Evolutionary conservation across 2,113 vertebrate species (phyloP).

Genomic region (Anthoscopus minutus): DNA sequence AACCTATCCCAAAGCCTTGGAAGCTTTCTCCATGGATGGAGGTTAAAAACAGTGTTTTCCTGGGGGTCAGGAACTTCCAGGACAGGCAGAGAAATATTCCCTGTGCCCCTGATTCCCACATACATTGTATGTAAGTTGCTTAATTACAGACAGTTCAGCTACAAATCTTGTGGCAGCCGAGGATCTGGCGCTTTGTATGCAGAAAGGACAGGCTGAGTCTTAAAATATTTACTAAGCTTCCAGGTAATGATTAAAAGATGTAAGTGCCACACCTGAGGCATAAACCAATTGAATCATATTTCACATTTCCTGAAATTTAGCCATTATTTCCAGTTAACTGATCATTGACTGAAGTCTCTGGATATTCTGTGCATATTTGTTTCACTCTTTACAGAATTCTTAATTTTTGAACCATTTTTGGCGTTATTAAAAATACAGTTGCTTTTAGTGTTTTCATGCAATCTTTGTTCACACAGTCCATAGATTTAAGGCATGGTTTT

Average conservation of each 20-base stretch:
- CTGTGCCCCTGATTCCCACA: too few relatives aligned
- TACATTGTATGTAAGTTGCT: background rate
- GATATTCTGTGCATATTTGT: background rate
- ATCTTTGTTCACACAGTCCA: background rate
- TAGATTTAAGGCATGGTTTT: background rate
- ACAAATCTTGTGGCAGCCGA: background rate
- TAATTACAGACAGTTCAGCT: background rate
- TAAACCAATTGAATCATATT: background rate
- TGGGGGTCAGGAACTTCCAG: too few relatives aligned
- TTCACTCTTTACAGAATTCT: background rate
- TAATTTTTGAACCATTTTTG: background rate
- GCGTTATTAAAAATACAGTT: background rate
- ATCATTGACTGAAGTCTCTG: background rate
- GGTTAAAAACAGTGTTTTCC: too few relatives aligned
- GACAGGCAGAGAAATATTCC: too few relatives aligned
- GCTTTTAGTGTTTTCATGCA: background rate
- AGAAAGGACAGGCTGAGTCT: background rate
- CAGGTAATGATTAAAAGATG: background rate
- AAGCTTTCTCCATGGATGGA: too few relatives aligned
- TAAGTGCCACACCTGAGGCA: background rate
- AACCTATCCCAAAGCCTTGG: too few relatives aligned
- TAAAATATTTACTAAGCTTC: background rate
- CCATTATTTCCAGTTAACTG: background rate
- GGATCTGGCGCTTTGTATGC: background rate
- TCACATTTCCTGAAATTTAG: background rate